A percentile compares a stretch with the other conserved stretches of the same genome.
These are phyloP conservation scores for fruit fly (Drosophila melanogaster) DNA, from an alignment of 1,140 invertebrate genomes.

Conservation along the genomic window Release_6_plus_ISO1_MT NT_033779.5:10983001-10983500, in stretches of 20 bases:
- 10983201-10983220: slow-evolving; percentile 87
- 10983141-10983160: slow-evolving; percentile 89
- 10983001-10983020: slow-evolving; percentile 91
- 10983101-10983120: slow-evolving; percentile 88
- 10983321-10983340: slow-evolving; percentile 88
- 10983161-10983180: slow-evolving; percentile 83
- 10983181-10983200: slow-evolving; percentile 87
- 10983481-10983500: slow-evolving; percentile 92
- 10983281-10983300: slow-evolving; percentile 89
- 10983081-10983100: slow-evolving; percentile 84
- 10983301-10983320: slow-evolving; percentile 91
- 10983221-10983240: slow-evolving; percentile 90
- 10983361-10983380: slow-evolving; percentile 91
- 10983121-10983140: slow-evolving; percentile 94
- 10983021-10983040: slow-evolving; percentile 87
- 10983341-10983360: slow-evolving; percentile 95
- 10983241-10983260: slow-evolving; percentile 87
- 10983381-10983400: slow-evolving; percentile 91
- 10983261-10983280: slow-evolving; percentile 85
- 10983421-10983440: slow-evolving; percentile 95
- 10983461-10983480: slow-evolving; percentile 81
- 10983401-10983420: slow-evolving; percentile 95
- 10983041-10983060: slow-evolving; percentile 84
- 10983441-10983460: slow-evolving; percentile 88
- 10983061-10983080: slow-evolving; percentile 86